Conservation (phyloP, 2,888 invertebrate genomes). For the Pocota personata region DNA sequence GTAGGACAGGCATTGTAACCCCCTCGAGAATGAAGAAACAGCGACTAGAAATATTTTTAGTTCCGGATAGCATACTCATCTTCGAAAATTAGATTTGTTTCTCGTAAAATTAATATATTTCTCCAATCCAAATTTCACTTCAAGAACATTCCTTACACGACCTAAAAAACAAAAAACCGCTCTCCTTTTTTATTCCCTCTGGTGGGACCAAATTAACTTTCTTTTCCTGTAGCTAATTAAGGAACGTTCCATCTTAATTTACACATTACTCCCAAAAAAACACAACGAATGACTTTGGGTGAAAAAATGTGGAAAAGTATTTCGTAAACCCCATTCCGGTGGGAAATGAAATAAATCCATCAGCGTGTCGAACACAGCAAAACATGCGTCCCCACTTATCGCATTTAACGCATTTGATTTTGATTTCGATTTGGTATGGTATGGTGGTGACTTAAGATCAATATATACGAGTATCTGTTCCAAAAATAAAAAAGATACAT, state of each 20-base stretch:
- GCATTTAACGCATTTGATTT: constrained; percentile 48
- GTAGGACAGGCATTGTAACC: too few relatives aligned
- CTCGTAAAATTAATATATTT: too few relatives aligned
- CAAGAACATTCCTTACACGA: too few relatives aligned
- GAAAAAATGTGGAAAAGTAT: neutral
- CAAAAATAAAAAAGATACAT: neutral
- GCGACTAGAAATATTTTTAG: too few relatives aligned
- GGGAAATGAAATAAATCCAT: constrained; percentile 37
- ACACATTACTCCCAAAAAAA: constrained; percentile 21
- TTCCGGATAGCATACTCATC: too few relatives aligned
- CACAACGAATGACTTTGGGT: neutral
- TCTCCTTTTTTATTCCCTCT: too few relatives aligned
- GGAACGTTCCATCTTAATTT: constrained; percentile 45
- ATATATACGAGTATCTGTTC: neutral
- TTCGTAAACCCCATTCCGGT: constrained; percentile 28
- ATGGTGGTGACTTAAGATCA: neutral
- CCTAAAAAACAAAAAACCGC: too few relatives aligned
- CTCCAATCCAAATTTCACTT: too few relatives aligned
- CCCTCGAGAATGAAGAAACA: too few relatives aligned
- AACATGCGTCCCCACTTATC: constrained; percentile 65
- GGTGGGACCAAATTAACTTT: neutral
- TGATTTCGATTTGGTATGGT: constrained; percentile 14
- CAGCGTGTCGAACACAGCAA: constrained; percentile 23
- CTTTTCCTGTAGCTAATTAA: constrained; percentile 26
- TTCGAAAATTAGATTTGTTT: too few relatives aligned